Percentiles rank a stretch among this genome's conserved stretches.
These are phyloP conservation scores for Rutilus rutilus DNA, from an alignment of 2,113 vertebrate genomes.

Conservation along the genomic window DNA sequence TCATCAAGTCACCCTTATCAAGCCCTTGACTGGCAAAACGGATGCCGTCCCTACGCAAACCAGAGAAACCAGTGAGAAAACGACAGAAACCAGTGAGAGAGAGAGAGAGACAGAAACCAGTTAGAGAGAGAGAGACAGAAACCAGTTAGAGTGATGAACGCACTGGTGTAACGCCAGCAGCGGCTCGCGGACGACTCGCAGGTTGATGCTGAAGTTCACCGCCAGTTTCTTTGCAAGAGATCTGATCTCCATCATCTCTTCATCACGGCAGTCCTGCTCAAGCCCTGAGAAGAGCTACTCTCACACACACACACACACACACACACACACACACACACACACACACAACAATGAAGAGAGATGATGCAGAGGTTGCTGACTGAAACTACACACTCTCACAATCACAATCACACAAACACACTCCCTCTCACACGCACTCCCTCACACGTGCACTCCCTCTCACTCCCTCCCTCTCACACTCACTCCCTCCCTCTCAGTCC, in stretches of 20 bases:
- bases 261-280: constrained; percentile 65
- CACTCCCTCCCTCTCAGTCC: no score
- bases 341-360: background rate
- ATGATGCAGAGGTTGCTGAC: no score
- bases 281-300: constrained; percentile 74
- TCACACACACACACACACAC: constrained; percentile 23
- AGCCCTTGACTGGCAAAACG: constrained; percentile 77
- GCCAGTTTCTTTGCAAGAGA: constrained; percentile 85
- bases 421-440: no score
- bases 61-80: background rate
- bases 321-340: constrained; percentile 51
- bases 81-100: no score
- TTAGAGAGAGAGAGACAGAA: no score
- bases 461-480: no score
- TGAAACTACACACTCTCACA: no score
- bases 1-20: constrained; percentile 60
- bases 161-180: constrained; percentile 83
- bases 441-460: no score
- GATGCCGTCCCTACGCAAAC: constrained; percentile 80
- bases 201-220: constrained; percentile 84
- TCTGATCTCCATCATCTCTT: constrained; percentile 79
- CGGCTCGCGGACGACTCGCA: constrained; percentile 76
- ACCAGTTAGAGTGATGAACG: constrained; percentile 52
- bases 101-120: no score
- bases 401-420: no score